A percentile compares a stretch with the other conserved stretches of the same genome.
These are phyloP conservation scores for Paedocypris sp. DNA, from an alignment of 2,113 vertebrate species.

Conservation along the genomic window DNA sequence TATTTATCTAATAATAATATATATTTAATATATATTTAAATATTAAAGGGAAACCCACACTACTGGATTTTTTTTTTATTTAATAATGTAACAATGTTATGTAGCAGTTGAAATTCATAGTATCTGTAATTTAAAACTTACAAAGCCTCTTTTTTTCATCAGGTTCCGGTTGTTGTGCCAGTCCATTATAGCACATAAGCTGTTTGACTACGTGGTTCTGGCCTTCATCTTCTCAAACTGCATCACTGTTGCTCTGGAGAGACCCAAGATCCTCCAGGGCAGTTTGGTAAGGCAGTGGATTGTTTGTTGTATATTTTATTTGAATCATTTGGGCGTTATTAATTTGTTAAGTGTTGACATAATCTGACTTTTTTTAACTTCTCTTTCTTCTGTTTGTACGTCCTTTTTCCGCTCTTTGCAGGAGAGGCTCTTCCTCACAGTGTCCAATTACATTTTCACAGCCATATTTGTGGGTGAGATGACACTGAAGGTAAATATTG, in stretches of 20 bases:
- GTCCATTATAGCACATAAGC: constrained; percentile 89
- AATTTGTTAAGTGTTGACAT: no score
- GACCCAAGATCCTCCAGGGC: constrained; percentile 89
- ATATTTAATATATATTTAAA: no score
- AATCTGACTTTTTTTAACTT: neutral
- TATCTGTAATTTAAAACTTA: neutral
- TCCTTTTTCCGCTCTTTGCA: constrained; percentile 41
- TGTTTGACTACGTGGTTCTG: constrained; percentile 92
- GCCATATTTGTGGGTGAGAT: constrained; percentile 97
- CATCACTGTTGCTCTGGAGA: constrained; percentile 94
- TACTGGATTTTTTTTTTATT: no score
- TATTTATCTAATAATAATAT: no score
- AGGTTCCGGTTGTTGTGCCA: constrained; percentile 92
- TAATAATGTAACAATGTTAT: neutral
- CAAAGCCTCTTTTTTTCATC: neutral
- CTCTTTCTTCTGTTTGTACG: neutral
- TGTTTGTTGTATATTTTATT: neutral
- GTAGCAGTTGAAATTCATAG: neutral
- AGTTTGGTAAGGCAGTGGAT: constrained; percentile 73
- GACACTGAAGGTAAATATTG: constrained; percentile 83
- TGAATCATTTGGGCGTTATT: no score
- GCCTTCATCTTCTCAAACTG: constrained; percentile 98
- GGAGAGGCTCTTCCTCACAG: constrained; percentile 95
- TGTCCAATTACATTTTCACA: constrained; percentile 99
- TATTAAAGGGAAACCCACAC: no score